These are phyloP conservation scores for Syrista parreyssii DNA, from an alignment of 2,888 invertebrate genomes.

Conservation along the genomic window DNA sequence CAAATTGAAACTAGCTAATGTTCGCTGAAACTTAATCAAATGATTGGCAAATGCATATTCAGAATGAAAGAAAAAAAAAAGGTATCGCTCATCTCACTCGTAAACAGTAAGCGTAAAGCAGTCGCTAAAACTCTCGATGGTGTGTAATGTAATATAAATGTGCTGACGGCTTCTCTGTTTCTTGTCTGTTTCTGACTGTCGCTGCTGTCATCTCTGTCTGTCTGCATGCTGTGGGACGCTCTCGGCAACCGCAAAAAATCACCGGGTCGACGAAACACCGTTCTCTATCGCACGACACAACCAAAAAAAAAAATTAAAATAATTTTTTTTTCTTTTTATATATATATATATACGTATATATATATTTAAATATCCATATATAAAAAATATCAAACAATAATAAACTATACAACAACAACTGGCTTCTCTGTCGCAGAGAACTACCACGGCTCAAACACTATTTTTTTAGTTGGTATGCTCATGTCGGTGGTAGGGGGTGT, in stretches of 20 bases:
- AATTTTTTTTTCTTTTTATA: conserved; percentile 4
- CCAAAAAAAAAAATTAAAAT: conserved; percentile 31
- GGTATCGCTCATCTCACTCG: background rate
- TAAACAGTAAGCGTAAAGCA: conserved; percentile 2
- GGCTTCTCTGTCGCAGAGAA: conserved; percentile 76
- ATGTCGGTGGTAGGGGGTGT: conserved; percentile 99
- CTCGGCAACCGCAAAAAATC: conserved; percentile 46
- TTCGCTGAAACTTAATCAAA: no score
- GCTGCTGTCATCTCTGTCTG: conserved; percentile 69
- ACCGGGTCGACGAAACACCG: background rate
- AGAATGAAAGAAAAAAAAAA: conserved; percentile 1
- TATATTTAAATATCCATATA: conserved; percentile 2
- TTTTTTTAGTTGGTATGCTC: conserved; percentile 97
- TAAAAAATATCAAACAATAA: conserved; percentile 23
- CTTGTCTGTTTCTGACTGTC: conserved; percentile 69
- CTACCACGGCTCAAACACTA: conserved; percentile 97
- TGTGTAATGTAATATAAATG: conserved; percentile 51
- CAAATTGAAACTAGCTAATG: no score
- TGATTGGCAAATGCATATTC: background rate
- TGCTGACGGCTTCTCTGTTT: conserved; percentile 69
- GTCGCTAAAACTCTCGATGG: conserved; percentile 29
- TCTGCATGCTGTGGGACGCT: conserved; percentile 70
- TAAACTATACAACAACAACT: conserved; percentile 24
- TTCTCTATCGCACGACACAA: conserved; percentile 24
- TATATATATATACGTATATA: background rate